phyloP scores from a whole-genome alignment of 2,797 vertebrate genomes.

The Neosilurus mollespiculum region DNA sequence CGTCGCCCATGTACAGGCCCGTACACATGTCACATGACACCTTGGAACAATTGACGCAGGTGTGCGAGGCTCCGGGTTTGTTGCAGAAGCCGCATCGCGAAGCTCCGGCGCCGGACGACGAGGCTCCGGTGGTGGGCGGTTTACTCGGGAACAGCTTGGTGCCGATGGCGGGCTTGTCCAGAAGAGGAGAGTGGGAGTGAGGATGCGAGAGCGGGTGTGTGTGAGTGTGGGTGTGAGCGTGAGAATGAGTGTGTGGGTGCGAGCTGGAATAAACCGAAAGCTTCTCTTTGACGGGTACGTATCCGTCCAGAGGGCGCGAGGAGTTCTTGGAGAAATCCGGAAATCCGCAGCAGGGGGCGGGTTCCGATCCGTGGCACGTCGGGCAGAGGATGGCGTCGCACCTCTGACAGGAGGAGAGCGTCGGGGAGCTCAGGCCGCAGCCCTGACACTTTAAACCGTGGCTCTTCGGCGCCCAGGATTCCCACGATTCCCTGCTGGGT shows the following conservation, averaged over 20 bases:
- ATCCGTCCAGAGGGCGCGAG: slow-evolving; percentile 75
- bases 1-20: slow-evolving; percentile 87
- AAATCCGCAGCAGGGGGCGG: slow-evolving; percentile 76
- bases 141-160: slow-evolving; percentile 77
- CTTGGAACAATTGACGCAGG: slow-evolving; percentile 97
- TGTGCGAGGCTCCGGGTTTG: slow-evolving; percentile 87
- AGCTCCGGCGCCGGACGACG: slow-evolving; percentile 36
- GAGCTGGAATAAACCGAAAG: slow-evolving; percentile 75
- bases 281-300: slow-evolving; percentile 79
- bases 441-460: slow-evolving; percentile 83
- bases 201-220: slow-evolving; percentile 73
- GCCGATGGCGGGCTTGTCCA: slow-evolving; percentile 75
- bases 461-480: slow-evolving; percentile 74
- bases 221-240: slow-evolving; percentile 69
- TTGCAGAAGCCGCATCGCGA: slow-evolving; percentile 94
- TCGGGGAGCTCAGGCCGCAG: slow-evolving; percentile 81
- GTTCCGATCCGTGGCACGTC: slow-evolving; percentile 75
- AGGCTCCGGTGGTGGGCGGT: slow-evolving; percentile 56
- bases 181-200: slow-evolving; percentile 65
- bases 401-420: slow-evolving; percentile 82
- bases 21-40: slow-evolving; percentile 93
- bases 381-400: slow-evolving; percentile 86
- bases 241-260: slow-evolving; percentile 61
- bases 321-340: slow-evolving; percentile 77
- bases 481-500: slow-evolving; percentile 72